Base-by-base conservation (phyloP, 2,797 vertebrate species). In the Neosalanx taihuensis region DNA sequence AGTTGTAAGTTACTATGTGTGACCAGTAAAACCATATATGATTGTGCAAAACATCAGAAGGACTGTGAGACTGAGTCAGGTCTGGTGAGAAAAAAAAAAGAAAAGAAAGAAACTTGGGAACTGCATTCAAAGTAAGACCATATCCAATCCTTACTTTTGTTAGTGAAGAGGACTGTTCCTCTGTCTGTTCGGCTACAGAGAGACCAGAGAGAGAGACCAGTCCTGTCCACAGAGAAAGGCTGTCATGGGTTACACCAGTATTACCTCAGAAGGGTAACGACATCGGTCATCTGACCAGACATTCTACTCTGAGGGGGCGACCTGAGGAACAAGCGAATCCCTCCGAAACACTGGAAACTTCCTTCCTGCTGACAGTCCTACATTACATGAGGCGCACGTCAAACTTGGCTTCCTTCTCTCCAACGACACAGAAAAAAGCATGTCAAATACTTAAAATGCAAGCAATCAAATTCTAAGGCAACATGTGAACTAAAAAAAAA, bases 401-500 rank as follows among this genome's bases (percentile, higher is more conserved):
- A 76, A 74, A 71, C 59, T 37, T 69, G 58, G 31, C 37, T 29
- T 60, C 46, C 67, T 70, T 70, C 72, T 33, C 76, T 72, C 76
- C 84, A 72, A 86, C 72, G 73, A 84, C 77, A 87, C 84, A 81
- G 84, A 84, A 85, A 73, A 87, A 76, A 88, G 87, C 83, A 87
- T 76, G 70, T 80, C 74, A 76, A 90, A 83, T 86, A 86, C 85
- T 90, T 89, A 86, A 87, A 89, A 91, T 87, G 86, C 89, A 91
- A 89, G 87, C 88, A 60, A 79, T 79, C 78, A 82, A 89, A 83
- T 86, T 83, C 89, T 89, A 93, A 93, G 91, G 93, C 93, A 92
- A 89, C 90, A 89, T 88, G 93, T 93, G 92, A 93, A 91, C 89
- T 89, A 89, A 91, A 89, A 81, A 89, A 80, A 84, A 82, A 84